A percentile compares a stretch with the other conserved stretches of the same genome.
These are phyloP conservation scores for Tinamus major DNA, from an alignment of 2,797 vertebrate genomes.

Conservation along the genomic window DNA sequence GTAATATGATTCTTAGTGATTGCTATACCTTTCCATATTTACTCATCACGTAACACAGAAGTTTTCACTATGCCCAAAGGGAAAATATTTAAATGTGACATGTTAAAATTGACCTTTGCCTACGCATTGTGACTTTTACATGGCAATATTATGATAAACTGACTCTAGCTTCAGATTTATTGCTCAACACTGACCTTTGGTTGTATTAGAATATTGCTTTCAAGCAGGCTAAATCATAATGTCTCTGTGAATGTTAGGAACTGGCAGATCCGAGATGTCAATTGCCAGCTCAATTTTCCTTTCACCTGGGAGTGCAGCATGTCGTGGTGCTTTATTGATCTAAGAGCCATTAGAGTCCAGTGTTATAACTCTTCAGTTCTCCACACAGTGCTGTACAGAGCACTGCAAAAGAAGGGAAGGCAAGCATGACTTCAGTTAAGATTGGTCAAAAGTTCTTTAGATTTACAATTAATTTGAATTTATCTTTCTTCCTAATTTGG, in stretches of 20 bases:
- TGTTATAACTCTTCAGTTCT: constrained; percentile 11
- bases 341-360: constrained; percentile 39
- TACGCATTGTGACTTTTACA: constrained; percentile 74
- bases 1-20: neutral
- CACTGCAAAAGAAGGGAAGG: neutral
- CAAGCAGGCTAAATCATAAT: constrained; percentile 69
- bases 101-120: constrained; percentile 77
- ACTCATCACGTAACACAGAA: neutral
- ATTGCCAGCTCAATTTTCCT: constrained; percentile 62
- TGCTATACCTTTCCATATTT: constrained; percentile 15
- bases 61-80: constrained; percentile 18
- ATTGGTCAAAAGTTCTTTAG: neutral
- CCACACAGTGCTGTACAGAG: neutral
- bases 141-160: constrained; percentile 76
- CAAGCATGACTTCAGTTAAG: neutral
- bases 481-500: neutral
- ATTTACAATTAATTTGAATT: neutral
- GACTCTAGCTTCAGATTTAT: constrained; percentile 71
- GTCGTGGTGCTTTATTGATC: constrained; percentile 66
- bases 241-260: constrained; percentile 56
- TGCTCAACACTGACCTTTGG: constrained; percentile 76
- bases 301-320: constrained; percentile 60
- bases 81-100: constrained; percentile 59
- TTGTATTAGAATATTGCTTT: constrained; percentile 75
- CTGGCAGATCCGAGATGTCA: constrained; percentile 61